A percentile compares a stretch with the other conserved stretches of the same genome.
phyloP scores from a whole-genome alignment of 2,797 vertebrate genomes.

The Merluccius polli region DNA sequence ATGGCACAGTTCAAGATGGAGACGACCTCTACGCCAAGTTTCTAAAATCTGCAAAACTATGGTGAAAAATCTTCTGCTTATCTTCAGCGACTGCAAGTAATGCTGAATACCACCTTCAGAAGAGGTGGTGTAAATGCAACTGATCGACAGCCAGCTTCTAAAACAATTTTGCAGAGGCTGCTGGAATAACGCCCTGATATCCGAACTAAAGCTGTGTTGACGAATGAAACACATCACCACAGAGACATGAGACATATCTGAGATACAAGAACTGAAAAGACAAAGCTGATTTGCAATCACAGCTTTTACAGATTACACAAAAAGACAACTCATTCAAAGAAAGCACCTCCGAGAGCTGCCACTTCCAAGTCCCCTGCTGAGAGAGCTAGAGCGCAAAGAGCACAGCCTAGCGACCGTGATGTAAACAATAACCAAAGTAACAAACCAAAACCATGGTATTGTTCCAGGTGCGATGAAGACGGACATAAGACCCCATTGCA shows the following conservation, averaged over 20 bases:
- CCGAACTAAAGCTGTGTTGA: neutral
- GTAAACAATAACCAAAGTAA: neutral
- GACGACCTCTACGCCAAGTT: constrained; percentile 1
- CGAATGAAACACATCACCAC: neutral
- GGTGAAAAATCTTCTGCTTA: neutral
- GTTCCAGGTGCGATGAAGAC: constrained; percentile 27
- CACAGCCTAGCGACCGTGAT: neutral
- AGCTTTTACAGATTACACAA: neutral
- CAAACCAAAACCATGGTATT: constrained; percentile 18
- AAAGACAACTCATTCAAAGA: neutral
- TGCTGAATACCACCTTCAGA: neutral
- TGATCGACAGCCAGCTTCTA: neutral
- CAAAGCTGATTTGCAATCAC: neutral
- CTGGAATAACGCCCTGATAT: neutral
- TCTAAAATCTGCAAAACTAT: neutral
- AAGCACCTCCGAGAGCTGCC: neutral
- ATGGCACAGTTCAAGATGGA: too few relatives aligned
- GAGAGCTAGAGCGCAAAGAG: neutral
- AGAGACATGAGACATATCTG: neutral
- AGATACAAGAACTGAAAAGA: neutral
- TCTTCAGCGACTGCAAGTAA: constrained; percentile 5
- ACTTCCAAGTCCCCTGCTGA: neutral
- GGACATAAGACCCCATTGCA: constrained; percentile 18
- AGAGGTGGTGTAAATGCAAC: constrained; percentile 1
- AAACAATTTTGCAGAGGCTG: too few relatives aligned